Evolutionary conservation across 1,140 invertebrate genomes (phyloP).

Genomic region (Eupeodes corollae): DNA sequence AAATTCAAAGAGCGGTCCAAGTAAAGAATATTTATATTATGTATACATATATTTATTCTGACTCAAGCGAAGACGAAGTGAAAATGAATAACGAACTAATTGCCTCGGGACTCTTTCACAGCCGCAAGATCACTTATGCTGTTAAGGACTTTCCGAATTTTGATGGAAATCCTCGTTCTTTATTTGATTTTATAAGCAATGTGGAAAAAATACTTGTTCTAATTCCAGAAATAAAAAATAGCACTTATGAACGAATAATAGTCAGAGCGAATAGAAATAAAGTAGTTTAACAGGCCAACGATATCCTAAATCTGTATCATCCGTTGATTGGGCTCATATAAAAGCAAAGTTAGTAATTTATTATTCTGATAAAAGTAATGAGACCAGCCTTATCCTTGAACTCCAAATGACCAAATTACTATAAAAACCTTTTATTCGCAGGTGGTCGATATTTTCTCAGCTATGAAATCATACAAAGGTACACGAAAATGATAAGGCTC

Average conservation of each 20-base stretch:
- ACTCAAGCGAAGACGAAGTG: no score
- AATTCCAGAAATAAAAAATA: background rate
- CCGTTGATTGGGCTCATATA: conserved; percentile 1
- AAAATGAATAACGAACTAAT: no score
- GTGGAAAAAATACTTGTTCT: background rate
- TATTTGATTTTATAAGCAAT: background rate
- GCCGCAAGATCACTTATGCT: background rate
- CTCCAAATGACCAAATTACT: background rate
- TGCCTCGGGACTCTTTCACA: background rate
- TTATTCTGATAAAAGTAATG: conserved; percentile 5
- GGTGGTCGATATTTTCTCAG: conserved; percentile 2
- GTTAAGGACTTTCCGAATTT: background rate
- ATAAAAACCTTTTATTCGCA: conserved; percentile 1
- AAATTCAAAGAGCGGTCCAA: no score
- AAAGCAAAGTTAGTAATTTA: conserved; percentile 1
- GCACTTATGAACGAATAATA: background rate
- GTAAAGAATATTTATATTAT: no score
- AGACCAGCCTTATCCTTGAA: conserved; percentile 1
- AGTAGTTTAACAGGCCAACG: background rate
- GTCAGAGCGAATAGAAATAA: background rate
- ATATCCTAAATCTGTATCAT: background rate
- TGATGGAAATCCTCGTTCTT: background rate
- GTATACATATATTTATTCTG: no score
- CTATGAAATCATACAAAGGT: conserved; percentile 1
- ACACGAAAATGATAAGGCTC: conserved; percentile 1